Conservation (phyloP, 2,113 vertebrate genomes). For the Bufo bufo region DNA sequence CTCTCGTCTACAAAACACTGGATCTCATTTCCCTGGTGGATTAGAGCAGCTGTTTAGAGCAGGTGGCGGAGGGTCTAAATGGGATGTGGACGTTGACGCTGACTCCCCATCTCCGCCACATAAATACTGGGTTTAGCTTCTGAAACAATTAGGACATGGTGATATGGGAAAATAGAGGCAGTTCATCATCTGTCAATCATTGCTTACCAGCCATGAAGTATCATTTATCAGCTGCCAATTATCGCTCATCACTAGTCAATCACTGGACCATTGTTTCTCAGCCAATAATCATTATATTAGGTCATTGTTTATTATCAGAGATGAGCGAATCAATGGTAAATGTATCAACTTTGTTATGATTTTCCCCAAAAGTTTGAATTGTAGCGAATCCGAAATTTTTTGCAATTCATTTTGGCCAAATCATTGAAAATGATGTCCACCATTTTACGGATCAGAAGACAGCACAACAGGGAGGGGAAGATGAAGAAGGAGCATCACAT, state of each 20-base stretch:
- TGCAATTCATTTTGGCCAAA: too few species aligned
- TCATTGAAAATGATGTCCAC: too few species aligned
- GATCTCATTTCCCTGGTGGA: slow-evolving; percentile 19
- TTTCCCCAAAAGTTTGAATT: too few species aligned
- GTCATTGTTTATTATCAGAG: too few species aligned
- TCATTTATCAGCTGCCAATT: neutral
- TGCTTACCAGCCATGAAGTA: neutral
- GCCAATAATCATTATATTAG: neutral
- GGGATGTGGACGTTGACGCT: neutral
- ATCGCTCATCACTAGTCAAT: neutral
- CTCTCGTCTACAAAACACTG: neutral
- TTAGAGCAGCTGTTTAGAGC: slow-evolving; percentile 19
- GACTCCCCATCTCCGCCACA: neutral
- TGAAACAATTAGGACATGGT: neutral
- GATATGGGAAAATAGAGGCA: neutral
- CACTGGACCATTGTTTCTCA: neutral
- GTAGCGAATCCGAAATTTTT: too few species aligned
- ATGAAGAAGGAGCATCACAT: too few species aligned
- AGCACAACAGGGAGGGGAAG: too few species aligned
- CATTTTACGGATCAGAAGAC: too few species aligned
- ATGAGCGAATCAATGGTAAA: too few species aligned
- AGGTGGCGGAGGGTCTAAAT: neutral
- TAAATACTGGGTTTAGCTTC: neutral
- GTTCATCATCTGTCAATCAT: neutral
- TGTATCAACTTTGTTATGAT: too few species aligned